Evolutionary conservation across 2,888 invertebrate species (phyloP).

Genomic region (Anorthoa munda): DNA sequence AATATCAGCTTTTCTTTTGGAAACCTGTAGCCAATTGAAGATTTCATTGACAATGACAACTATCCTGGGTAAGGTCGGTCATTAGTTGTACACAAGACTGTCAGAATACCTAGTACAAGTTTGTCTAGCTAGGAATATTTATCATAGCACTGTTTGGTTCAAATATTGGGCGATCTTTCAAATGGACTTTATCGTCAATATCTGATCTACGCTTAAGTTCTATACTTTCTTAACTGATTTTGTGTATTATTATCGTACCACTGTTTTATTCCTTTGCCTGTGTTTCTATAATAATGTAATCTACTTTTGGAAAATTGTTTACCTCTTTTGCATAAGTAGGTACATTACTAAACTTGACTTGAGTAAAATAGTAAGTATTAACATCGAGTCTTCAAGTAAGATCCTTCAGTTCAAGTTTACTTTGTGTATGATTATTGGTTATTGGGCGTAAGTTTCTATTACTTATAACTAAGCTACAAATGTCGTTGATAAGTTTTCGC

Average conservation of each 20-base stretch:
- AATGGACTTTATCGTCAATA: not conserved
- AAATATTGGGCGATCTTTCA: not conserved
- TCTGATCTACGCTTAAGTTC: too few relatives aligned
- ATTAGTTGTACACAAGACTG: too few relatives aligned
- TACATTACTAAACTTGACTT: not conserved
- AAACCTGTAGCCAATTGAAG: too few relatives aligned
- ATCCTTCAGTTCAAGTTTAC: not conserved
- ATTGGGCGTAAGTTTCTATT: not conserved
- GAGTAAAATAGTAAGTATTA: not conserved
- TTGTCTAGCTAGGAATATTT: too few relatives aligned
- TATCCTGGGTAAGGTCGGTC: too few relatives aligned
- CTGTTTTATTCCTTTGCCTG: not conserved
- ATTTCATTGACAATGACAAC: too few relatives aligned
- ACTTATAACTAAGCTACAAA: too few relatives aligned
- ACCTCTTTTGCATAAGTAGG: not conserved
- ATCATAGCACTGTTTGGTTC: too few relatives aligned
- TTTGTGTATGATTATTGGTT: not conserved
- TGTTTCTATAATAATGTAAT: not conserved
- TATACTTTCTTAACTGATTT: not conserved
- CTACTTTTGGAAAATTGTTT: not conserved
- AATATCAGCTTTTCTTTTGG: constrained; percentile 18
- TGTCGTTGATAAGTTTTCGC: not conserved
- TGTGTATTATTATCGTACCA: not conserved
- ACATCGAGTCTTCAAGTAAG: not conserved
- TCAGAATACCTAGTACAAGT: too few relatives aligned